Evolutionary conservation across 1,140 invertebrate genomes (phyloP), one percentile per base, ranked within the genome.

Genomic region (Drosophila pandora): DNA sequence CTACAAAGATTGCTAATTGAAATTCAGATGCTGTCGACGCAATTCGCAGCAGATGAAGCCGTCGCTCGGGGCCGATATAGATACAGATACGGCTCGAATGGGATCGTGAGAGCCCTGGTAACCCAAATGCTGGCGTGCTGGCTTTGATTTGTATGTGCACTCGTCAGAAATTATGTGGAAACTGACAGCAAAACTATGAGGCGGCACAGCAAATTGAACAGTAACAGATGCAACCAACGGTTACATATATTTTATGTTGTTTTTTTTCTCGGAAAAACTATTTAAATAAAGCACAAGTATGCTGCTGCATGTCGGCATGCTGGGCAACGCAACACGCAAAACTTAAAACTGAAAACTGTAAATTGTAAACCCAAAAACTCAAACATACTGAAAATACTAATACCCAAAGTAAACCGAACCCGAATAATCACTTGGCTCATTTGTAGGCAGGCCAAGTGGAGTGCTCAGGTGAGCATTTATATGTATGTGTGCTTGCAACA

Each of bases 381-480:
- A 47, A 43, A 65, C 41, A 63, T 52, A 65, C 58, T 10, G 49
- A 55, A 53, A 64, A 58, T 56, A 48, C 43, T 32, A 47, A 59
- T 30, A 53, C 34, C 32, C 43, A 41, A 48, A 32, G 41, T 32
- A 50, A 73, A 43, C 52, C 69, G 50, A 75, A 75, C 71, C 70
- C 77, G 72, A 69, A 81, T 80, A 76, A 81, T 81, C 78, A 81
- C 72, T 71, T 67, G 59, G 78, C 73, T 76, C 78, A 80, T 80
- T 80, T 67, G 78, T 80, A 81, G 78, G 78, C 78, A 80, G 78
- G 21, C 77, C 77, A 81, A 80, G 78, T 80, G 78, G 61, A 80
- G 78, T 80, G 72, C 63, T 67, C 63, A 64, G 50, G 63, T 64
- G 59, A 50, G 23, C 25, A 67, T 67, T 65, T 68, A 30, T 64